Base-by-base conservation (phyloP, 2,113 vertebrate genomes). In the Cinclus cinclus region DNA sequence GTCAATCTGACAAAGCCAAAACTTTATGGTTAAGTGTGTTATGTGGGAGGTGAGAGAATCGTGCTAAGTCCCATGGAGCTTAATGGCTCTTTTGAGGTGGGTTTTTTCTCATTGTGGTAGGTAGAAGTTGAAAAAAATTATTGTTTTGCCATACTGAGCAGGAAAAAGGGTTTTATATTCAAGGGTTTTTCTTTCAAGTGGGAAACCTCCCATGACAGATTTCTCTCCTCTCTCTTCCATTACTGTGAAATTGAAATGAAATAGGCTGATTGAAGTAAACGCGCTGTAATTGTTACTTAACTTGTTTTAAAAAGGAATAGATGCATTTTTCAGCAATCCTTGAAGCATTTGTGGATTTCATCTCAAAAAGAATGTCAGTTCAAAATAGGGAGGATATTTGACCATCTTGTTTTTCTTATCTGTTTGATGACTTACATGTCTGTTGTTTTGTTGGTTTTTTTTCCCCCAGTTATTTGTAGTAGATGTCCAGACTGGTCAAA, bases 401-500 rank as follows among this genome's bases (percentile, higher is more conserved):
- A 65, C 30, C 5, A 35, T 50, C 42, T 77, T 41, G 10, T 39
- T 90, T 76, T 76, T 73, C 47, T 47, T 37, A 15, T 0, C 23
- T 81, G 14, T 65, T 93, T 2, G 2, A 8, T 55, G 21, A 67
- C 14, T 55, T 81, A 17, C 2, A 19, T 59, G 5, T 87, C 13
- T 16, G 16, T 41, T 67, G 21, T 58, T 58, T 21, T 52, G 49
- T 8, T 31, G 37, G 37, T 28, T 14, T 31, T 49, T 37, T n/a
- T 87, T 74, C 13, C 27, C 81, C 47, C 94, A 99, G 99, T 98
- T 99, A n/a, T 99, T 99, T 96, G 99, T 99, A 76, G 98, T 98
- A 25, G 99, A 99, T 95, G 98, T 99, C 75, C 98, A 99, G 95
- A 99, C 98, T 33, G 98, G 98, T 82, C 98, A 99, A 94, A 99